These are phyloP conservation scores for Neopelma chrysocephalum DNA, from an alignment of 2,797 vertebrate species.

Conservation along the genomic window DNA sequence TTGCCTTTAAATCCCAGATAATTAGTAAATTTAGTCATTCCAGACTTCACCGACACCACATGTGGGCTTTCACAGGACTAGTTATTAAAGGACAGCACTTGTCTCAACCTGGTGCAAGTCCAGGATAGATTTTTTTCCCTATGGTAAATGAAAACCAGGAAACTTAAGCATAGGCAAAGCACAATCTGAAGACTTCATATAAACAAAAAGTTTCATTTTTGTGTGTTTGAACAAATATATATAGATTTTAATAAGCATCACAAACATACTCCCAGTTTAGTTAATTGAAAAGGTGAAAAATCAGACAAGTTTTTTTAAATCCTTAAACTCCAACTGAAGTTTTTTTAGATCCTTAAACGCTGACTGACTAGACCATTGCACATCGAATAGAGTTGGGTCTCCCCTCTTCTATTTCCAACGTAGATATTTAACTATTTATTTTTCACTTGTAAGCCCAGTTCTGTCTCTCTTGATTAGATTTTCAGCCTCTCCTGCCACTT, in stretches of 20 bases:
- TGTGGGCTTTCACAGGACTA: background rate
- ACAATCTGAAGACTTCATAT: background rate
- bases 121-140: background rate
- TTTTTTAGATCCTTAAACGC: background rate
- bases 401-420: background rate
- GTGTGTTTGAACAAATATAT: background rate
- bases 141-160: background rate
- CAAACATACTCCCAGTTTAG: background rate
- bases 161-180: background rate
- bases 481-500: background rate
- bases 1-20: background rate
- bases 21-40: background rate
- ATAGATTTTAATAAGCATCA: background rate
- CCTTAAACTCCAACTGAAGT: background rate
- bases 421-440: background rate
- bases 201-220: background rate
- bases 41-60: background rate
- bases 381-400: background rate
- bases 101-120: background rate
- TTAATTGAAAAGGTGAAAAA: background rate
- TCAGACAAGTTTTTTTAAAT: background rate
- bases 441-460: background rate
- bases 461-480: background rate
- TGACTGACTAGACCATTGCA: background rate
- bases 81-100: background rate